These are phyloP conservation scores for Coendou prehensilis DNA, from an alignment of 2,797 vertebrate genomes.

Conservation along the genomic window DNA sequence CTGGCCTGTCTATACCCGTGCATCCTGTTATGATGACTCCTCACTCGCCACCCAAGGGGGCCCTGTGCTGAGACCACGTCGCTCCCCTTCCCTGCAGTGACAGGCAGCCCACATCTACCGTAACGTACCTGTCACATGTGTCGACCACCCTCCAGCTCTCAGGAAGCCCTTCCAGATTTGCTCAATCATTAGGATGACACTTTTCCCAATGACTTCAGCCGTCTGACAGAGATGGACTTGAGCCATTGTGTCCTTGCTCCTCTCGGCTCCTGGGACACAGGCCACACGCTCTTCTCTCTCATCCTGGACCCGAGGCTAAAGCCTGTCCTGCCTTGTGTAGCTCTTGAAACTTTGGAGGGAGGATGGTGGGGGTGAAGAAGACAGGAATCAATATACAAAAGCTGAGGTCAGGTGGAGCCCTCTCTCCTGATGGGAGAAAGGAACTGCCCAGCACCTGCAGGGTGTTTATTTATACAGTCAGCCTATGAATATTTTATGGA, in stretches of 20 bases:
- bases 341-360: neutral
- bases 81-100: neutral
- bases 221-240: slow-evolving; percentile 14
- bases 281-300: neutral
- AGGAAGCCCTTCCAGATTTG: slow-evolving; percentile 17
- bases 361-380: neutral
- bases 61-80: neutral
- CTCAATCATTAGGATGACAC: slow-evolving; percentile 10
- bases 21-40: neutral
- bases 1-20: neutral
- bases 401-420: neutral
- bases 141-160: neutral
- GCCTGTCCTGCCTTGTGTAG: neutral
- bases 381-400: neutral
- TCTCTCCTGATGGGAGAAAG: neutral
- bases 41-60: neutral
- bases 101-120: neutral
- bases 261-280: neutral
- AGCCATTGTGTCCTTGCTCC: too few relatives aligned
- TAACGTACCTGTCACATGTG: neutral
- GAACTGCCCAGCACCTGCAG: neutral
- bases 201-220: neutral
- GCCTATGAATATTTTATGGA: neutral
- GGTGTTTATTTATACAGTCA: neutral
- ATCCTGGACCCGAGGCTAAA: neutral